Base-by-base conservation (phyloP, 2,888 invertebrate genomes). In the Pantelozetes paolii region DNA sequence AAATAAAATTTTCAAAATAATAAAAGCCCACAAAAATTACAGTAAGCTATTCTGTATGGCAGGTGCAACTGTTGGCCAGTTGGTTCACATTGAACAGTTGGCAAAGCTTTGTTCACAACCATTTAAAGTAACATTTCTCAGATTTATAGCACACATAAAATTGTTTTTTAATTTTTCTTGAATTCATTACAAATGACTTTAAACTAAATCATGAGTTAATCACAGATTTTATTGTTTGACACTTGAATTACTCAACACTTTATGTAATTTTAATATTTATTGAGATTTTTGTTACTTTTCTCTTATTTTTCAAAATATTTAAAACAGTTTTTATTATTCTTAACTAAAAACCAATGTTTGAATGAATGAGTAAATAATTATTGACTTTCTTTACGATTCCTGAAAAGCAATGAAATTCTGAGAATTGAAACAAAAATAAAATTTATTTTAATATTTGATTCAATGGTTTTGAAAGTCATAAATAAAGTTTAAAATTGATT, bases 61-160 rank as follows among this genome's bases (percentile, higher is more conserved):
- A 64, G 64, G 64, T 64, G 64, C 64, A 64, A 64, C 20, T 36
- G 9, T 20, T 54, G 54, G 54, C 54, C 54, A 54, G 54, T 54
- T 54, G 3, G 54, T 20, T 54, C 54, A 54, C 9, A 54, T 20
- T 48, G 36, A 36, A 18, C 50, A 8, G 20, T 45, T 50, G 50
- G 50, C 50, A n/a, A 45, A 9, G 23, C 50, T 20, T 20, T 50
- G 45, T 20, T 50, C 50, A 5, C 50, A 23, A 20, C 23, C n/a
- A 15, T 15, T 23, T 18, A 45, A 18, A 18, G 6, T 20, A 20
- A 50, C 6, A 50, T 20, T 50, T 50, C 6, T 23, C 20, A 23
- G 2, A 20, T 8, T 8, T n/a, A 50, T 45, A 3, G 11, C n/a
- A 18, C n/a, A 15, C 20, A 50, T 50, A 50, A 23, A 50, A 50